Percentiles rank a stretch among this genome's conserved stretches.
Conservation (phyloP, 2,888 invertebrate species). For the Pterostichus niger region DNA sequence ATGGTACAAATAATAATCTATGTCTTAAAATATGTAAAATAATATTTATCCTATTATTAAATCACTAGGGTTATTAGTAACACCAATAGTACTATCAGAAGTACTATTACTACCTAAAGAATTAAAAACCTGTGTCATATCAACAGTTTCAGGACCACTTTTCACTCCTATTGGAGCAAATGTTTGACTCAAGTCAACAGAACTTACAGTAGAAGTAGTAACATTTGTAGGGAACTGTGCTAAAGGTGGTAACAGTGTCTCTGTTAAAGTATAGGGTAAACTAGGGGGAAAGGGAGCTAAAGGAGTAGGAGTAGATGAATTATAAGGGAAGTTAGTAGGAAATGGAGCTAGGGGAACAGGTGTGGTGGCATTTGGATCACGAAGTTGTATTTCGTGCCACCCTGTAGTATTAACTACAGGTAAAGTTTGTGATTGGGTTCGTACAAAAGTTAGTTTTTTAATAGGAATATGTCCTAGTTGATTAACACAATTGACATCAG, state of each 20-base stretch:
- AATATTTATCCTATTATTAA: slow-evolving; percentile 11
- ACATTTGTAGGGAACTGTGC: background rate
- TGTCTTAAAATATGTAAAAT: background rate
- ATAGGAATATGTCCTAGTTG: slow-evolving; percentile 31
- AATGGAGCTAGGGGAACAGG: slow-evolving; percentile 54
- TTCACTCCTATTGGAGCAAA: background rate
- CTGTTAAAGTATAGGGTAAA: background rate
- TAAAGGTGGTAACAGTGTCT: too few relatives aligned
- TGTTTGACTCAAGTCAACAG: slow-evolving; percentile 46
- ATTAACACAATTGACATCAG: slow-evolving; percentile 23
- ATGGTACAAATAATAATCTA: too few relatives aligned
- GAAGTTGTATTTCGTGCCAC: slow-evolving; percentile 18
- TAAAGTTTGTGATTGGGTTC: background rate
- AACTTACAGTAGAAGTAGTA: background rate
- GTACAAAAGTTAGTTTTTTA: slow-evolving; percentile 24
- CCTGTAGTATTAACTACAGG: background rate
- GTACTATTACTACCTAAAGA: background rate
- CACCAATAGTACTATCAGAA: slow-evolving; percentile 23
- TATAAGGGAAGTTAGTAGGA: background rate
- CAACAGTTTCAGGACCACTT: background rate
- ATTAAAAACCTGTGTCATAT: slow-evolving; percentile 11
- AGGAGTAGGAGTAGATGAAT: background rate
- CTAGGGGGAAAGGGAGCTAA: slow-evolving; percentile 36
- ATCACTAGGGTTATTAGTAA: slow-evolving; percentile 36
- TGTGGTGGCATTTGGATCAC: slow-evolving; percentile 18